Percentiles rank a stretch among this genome's conserved stretches.
phyloP scores from a whole-genome alignment of 2,113 vertebrate species.

The Gymnorhina tibicen region DNA sequence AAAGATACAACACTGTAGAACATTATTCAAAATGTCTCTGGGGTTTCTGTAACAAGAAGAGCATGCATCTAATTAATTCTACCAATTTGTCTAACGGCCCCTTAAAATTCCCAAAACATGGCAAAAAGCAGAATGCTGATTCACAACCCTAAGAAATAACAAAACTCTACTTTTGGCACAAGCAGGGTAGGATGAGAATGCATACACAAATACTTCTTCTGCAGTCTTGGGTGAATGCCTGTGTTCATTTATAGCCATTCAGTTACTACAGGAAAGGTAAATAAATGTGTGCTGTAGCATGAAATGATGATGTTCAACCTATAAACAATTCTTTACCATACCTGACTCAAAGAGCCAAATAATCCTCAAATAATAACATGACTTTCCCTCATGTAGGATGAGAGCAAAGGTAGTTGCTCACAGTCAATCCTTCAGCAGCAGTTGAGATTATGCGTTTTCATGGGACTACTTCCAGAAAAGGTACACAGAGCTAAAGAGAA shows the following conservation, averaged over 20 bases:
- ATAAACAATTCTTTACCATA: background rate
- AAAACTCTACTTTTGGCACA: background rate
- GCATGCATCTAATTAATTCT: constrained; percentile 2
- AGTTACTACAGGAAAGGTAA: background rate
- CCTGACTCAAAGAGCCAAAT: background rate
- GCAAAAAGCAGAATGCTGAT: background rate
- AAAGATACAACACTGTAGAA: background rate
- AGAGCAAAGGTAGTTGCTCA: background rate
- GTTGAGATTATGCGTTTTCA: background rate
- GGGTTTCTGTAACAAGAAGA: background rate
- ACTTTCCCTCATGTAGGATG: background rate
- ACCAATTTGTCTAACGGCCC: background rate
- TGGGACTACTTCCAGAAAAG: background rate
- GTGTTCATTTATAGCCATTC: background rate
- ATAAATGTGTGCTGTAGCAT: background rate
- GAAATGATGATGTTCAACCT: background rate
- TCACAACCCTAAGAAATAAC: background rate
- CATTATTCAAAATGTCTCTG: background rate
- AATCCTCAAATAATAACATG: background rate
- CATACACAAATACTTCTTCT: background rate
- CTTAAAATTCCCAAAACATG: background rate
- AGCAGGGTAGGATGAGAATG: background rate
- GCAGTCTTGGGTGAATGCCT: background rate
- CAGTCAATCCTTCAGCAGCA: background rate
- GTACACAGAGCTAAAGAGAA: background rate